These are phyloP conservation scores for Camponotus floridanus DNA, from an alignment of 1,140 invertebrate genomes.

Conservation along the genomic window DNA sequence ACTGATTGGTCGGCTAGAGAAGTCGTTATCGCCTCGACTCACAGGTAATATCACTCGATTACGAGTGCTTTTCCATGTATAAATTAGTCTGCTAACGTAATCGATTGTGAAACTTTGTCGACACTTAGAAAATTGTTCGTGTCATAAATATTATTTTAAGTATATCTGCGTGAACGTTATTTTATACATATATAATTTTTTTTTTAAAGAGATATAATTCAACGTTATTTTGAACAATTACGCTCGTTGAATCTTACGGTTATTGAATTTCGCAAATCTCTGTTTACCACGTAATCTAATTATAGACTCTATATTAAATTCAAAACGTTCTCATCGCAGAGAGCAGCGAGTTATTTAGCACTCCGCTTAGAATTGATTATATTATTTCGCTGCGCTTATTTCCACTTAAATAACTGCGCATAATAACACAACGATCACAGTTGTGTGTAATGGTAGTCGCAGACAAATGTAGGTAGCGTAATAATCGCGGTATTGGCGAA, in stretches of 20 bases:
- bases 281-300: slow-evolving; percentile 21
- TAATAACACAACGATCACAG: background rate
- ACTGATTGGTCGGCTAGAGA: slow-evolving; percentile 66
- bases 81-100: slow-evolving; percentile 24
- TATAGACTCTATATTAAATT: slow-evolving; percentile 13
- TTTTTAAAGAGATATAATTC: background rate
- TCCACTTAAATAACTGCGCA: slow-evolving; percentile 27
- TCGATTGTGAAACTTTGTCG: slow-evolving; percentile 1
- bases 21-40: slow-evolving; percentile 41
- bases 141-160: background rate
- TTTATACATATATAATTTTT: too few relatives aligned
- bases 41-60: slow-evolving; percentile 33
- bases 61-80: background rate
- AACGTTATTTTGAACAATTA: background rate
- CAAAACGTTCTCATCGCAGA: background rate
- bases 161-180: background rate
- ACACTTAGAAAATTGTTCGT: background rate
- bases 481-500: slow-evolving; percentile 3
- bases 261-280: background rate
- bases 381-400: slow-evolving; percentile 39
- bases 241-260: background rate
- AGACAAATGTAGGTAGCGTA: background rate
- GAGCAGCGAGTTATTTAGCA: slow-evolving; percentile 27
- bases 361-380: slow-evolving; percentile 45
- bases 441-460: background rate